Evolutionary conservation across 2,888 invertebrate species (phyloP).

Genomic region (Hypsopygia costalis): DNA sequence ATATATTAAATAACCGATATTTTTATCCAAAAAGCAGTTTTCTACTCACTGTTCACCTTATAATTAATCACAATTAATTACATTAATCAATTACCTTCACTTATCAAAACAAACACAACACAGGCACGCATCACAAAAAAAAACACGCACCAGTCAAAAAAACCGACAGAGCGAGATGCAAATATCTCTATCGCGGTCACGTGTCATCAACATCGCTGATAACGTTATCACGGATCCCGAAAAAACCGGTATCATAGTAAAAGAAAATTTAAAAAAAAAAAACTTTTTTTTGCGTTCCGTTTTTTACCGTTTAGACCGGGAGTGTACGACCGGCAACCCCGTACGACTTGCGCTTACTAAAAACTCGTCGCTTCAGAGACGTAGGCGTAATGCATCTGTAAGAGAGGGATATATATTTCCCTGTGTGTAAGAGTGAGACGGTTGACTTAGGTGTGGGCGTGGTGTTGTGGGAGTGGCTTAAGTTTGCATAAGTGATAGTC

Average conservation of each 20-base stretch:
- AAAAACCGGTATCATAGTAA: constrained; percentile 19
- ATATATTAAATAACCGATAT: no score
- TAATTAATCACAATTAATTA: no score
- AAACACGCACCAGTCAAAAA: constrained; percentile 12
- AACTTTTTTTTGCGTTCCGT: constrained; percentile 34
- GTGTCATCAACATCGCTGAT: constrained; percentile 21
- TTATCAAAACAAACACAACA: constrained; percentile 28
- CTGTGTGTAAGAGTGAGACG: constrained; percentile 34
- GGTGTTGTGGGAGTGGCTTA: constrained; percentile 49
- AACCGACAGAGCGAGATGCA: constrained; percentile 31
- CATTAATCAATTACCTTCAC: constrained; percentile 18
- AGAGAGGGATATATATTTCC: constrained; percentile 38
- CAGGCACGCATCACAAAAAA: constrained; percentile 27
- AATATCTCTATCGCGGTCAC: constrained; percentile 26
- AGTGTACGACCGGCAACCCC: constrained; percentile 46
- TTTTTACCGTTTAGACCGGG: constrained; percentile 25
- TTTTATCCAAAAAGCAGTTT: no score
- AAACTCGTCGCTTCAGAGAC: constrained; percentile 60
- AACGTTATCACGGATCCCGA: constrained; percentile 25
- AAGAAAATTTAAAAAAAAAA: constrained; percentile 27
- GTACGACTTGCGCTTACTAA: constrained; percentile 64
- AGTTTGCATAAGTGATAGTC: constrained; percentile 64
- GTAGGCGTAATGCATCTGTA: constrained; percentile 62
- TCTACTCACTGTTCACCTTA: no score
- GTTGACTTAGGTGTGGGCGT: constrained; percentile 51